Evolutionary conservation across 2,888 invertebrate species (phyloP), one percentile per base, ranked within the genome.

Genomic region (Creontiades dilutus): DNA sequence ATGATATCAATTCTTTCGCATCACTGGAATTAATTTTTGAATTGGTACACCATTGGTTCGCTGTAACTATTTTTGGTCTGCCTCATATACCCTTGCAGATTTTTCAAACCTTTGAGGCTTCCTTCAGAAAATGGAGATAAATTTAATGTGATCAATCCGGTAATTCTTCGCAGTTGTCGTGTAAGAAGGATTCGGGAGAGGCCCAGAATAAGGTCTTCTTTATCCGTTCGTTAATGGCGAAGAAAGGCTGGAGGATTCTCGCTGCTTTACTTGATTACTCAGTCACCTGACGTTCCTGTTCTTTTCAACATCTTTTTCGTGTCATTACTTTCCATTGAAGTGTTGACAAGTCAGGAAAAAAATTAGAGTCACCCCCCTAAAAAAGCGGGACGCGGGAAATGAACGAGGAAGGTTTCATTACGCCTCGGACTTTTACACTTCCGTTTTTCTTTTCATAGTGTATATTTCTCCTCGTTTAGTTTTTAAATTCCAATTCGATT

Each of bases 201-300:
- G 68, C 68, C 68, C 23, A 68, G 68, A 68, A 68, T 68, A 23
- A 68, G 68, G 68, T 68, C 68, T 68, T 68, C 68, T 19, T 68
- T 68, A 23, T 68, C 12, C 68, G n/a, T 37, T 37, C 37, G 3
- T 37, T 57, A 57, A 57, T n/a, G 23, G 19, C 11, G 13, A 27
- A 68, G 23, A 23, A 68, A 68, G 68, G 68, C 68, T 23, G 68
- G 23, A 68, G 68, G 23, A 68, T 68, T 68, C 68, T 13, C 68
- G 23, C 68, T 68, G 68, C 68, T 68, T 68, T 68, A 68, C 68
- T 68, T 23, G 68, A 68, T 68, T 68, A 68, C 68, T 68, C 68
- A 68, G 68, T 68, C 68, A 68, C 68, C 68, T 68, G 68, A 23
- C 68, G 23, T 68, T 23, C 0, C 9, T 19, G 23, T 68, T 23